Base-by-base conservation (phyloP, 2,888 invertebrate species). In the Polylopha cassiicola region DNA sequence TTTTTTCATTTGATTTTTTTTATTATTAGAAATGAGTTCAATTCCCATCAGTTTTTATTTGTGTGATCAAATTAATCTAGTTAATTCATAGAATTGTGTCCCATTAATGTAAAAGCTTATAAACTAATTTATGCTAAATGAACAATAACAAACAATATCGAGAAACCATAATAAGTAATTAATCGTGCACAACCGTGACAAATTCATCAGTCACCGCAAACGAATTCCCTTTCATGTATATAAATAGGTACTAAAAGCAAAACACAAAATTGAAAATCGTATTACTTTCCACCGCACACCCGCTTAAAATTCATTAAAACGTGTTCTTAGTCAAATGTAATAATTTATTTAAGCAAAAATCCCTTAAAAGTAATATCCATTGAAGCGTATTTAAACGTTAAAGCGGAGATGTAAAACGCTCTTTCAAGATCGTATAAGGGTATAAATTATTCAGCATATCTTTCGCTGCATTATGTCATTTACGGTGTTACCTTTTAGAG, bases 401-500 rank as follows among this genome's bases (percentile, higher is more conserved):
- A 66, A 65, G 56, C 55, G 61, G 55, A 61, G 58, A 67, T 60
- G 64, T 56, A 50, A 55, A 58, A 51, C 30, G 49, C 39, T 46
- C 58, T 49, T 61, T 36, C 54, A 61, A 53, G 48, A 62, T 64
- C 73, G 77, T 75, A 80, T 84, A 81, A 80, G 47, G 70, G 67
- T 64, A 79, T 85, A 77, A 84, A 84, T 82, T 78, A 85, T 85
- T 84, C 84, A 81, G 74, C 68, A 71, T 82, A 84, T 82, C 82
- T 78, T 74, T 73, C 67, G 61, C 64, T 61, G 80, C 73, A 82
- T 84, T 84, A 84, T 81, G 81, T 85, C 81, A 84, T 84, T 85
- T 80, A 76, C 76, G 69, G 73, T 67, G 72, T 78, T 81, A 78
- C 80, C 76, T 81, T 79, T 73, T 66, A 75, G 68, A 71, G 72